A percentile compares a stretch with the other conserved stretches of the same genome.
phyloP scores from a whole-genome alignment of 2,113 vertebrate genomes.

The Condylura cristata region DNA sequence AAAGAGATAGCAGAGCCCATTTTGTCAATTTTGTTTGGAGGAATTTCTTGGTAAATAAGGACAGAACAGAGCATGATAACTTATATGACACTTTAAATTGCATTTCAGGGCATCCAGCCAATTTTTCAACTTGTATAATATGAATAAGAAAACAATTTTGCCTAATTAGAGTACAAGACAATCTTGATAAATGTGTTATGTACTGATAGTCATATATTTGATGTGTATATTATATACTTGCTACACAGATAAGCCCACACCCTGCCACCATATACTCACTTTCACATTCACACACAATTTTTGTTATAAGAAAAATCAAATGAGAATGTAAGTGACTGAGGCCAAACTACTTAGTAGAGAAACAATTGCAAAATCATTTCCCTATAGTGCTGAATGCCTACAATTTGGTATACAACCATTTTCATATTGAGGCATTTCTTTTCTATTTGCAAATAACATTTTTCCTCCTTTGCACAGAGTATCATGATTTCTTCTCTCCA shows the following conservation, averaged over 20 bases:
- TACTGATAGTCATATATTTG: background rate
- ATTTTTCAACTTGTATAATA: background rate
- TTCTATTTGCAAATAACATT: background rate
- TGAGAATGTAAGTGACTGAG: background rate
- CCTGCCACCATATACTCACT: too few species aligned
- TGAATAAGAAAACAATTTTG: constrained; percentile 30
- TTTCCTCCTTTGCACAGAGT: background rate
- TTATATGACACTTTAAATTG: constrained; percentile 42
- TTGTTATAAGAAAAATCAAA: background rate
- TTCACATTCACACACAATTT: background rate
- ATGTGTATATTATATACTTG: background rate
- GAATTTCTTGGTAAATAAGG: constrained; percentile 65
- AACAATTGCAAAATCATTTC: background rate
- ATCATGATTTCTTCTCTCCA: background rate
- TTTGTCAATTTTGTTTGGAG: constrained; percentile 57
- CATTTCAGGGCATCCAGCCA: constrained; percentile 42
- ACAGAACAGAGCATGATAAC: constrained; percentile 31
- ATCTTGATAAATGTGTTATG: background rate
- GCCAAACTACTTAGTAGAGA: background rate
- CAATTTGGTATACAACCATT: background rate
- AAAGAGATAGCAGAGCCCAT: background rate
- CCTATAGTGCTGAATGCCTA: background rate
- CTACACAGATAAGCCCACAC: background rate
- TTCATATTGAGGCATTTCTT: background rate
- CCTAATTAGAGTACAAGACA: constrained; percentile 34